These are phyloP conservation scores for Globodera rostochiensis DNA, from an alignment of 1,140 invertebrate species.

Conservation along the genomic window DNA sequence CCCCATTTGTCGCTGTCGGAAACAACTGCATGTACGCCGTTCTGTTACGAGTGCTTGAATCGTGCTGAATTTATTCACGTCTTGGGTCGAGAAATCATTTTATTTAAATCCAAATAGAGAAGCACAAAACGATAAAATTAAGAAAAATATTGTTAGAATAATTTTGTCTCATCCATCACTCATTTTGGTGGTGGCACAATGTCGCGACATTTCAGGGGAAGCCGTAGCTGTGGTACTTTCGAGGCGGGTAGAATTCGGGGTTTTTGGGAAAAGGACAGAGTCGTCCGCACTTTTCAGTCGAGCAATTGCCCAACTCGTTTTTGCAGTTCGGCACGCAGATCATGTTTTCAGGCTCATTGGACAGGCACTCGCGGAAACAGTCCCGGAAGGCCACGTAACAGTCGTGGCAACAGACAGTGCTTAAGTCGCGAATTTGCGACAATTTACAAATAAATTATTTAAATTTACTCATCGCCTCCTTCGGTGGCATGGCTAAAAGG, in stretches of 20 bases:
- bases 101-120: no score
- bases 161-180: no score
- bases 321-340: neutral
- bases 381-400: neutral
- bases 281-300: neutral
- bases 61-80: no score
- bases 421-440: neutral
- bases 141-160: no score
- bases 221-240: neutral
- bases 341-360: neutral
- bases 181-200: no score
- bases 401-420: neutral
- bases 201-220: neutral
- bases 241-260: neutral
- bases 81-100: no score
- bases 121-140: no score
- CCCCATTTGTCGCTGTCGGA: no score
- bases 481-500: neutral
- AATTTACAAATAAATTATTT: neutral
- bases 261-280: neutral
- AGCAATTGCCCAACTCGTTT: neutral
- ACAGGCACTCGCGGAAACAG: neutral
- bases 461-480: neutral
- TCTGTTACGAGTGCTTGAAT: no score
- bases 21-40: no score